phyloP scores from a whole-genome alignment of 2,888 invertebrate genomes.

The Phalera bucephala region DNA sequence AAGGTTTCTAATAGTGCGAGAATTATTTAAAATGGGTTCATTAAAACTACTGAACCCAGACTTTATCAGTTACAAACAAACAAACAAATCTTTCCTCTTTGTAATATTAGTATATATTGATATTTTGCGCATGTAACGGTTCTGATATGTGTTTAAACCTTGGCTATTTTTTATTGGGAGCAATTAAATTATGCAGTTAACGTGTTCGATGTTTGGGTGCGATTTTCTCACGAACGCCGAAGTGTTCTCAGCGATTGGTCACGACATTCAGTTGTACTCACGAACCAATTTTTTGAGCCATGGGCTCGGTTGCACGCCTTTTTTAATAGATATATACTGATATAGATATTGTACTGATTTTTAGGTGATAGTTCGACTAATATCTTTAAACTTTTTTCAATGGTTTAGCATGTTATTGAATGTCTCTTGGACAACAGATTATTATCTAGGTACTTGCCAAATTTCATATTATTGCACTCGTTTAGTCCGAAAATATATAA shows the following conservation, averaged over 20 bases:
- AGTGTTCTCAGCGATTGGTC: conserved; percentile 34
- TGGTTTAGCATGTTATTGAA: too few species aligned
- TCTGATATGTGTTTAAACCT: conserved; percentile 35
- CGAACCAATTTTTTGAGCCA: conserved; percentile 28
- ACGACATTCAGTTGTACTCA: conserved; percentile 34
- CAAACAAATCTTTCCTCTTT: too few species aligned
- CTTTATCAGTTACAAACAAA: too few species aligned
- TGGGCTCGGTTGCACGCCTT: conserved; percentile 13
- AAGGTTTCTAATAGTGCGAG: conserved; percentile 4
- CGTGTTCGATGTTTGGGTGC: conserved; percentile 38
- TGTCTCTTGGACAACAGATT: too few species aligned
- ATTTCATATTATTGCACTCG: too few species aligned
- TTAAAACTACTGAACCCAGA: conserved; percentile 16
- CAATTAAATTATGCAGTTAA: conserved; percentile 43
- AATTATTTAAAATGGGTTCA: background rate
- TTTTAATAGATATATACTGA: too few species aligned
- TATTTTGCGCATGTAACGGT: conserved; percentile 37
- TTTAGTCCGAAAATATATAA: too few species aligned
- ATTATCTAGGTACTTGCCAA: too few species aligned
- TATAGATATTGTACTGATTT: too few species aligned
- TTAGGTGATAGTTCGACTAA: too few species aligned
- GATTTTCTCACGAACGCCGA: conserved; percentile 46
- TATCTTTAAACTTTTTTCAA: too few species aligned
- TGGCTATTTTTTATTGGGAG: conserved; percentile 46
- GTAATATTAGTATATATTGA: too few species aligned